These are phyloP conservation scores for Yponomeuta evonymella DNA, from an alignment of 2,888 invertebrate genomes.

Conservation along the genomic window DNA sequence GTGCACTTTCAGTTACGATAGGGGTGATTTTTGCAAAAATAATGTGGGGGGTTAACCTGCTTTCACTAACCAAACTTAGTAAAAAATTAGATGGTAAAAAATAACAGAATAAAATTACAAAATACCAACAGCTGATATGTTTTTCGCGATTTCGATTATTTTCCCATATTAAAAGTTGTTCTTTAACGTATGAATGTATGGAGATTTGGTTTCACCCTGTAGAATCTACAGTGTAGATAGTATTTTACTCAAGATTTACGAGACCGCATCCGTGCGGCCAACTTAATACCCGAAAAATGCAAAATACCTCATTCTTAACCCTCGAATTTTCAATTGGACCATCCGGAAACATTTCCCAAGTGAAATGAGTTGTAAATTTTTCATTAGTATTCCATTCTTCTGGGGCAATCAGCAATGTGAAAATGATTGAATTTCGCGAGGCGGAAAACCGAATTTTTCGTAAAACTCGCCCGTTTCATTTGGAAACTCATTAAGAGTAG, in stretches of 20 bases:
- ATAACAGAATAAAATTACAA: no score
- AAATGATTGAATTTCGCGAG: slow-evolving; percentile 15
- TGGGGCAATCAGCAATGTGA: slow-evolving; percentile 14
- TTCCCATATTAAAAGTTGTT: not conserved
- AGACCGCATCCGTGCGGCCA: not conserved
- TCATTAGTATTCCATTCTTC: slow-evolving; percentile 25
- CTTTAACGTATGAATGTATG: not conserved
- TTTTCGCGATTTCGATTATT: no score
- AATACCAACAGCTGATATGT: no score
- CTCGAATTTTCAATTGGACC: slow-evolving; percentile 1
- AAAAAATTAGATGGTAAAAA: no score
- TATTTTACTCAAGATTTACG: not conserved
- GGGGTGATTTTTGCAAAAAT: no score
- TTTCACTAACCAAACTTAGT: no score
- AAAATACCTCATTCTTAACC: not conserved
- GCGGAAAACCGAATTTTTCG: slow-evolving; percentile 13
- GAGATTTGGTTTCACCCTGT: no score
- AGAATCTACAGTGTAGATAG: not conserved
- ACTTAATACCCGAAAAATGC: not conserved
- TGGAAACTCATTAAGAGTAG: not conserved
- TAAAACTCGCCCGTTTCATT: slow-evolving; percentile 7
- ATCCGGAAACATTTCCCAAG: slow-evolving; percentile 19
- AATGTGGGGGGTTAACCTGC: no score
- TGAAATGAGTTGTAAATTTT: slow-evolving; percentile 32
- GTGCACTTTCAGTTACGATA: no score